These are phyloP conservation scores for Carassius gibelio DNA, from an alignment of 2,113 vertebrate species.

Conservation along the genomic window DNA sequence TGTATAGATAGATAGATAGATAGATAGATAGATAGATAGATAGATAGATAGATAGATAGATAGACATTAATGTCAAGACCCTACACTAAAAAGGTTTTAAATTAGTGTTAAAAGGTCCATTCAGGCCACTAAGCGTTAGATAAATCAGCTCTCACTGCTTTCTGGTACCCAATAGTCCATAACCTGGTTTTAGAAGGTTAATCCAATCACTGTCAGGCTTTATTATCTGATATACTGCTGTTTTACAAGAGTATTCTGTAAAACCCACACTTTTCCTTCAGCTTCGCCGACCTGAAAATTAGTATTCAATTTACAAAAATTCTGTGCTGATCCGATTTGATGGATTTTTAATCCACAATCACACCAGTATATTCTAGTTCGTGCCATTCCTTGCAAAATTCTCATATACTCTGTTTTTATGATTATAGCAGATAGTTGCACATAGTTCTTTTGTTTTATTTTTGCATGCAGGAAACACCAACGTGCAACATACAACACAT, in stretches of 20 bases:
- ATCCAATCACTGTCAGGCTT: conserved; percentile 25
- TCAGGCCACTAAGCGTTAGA: not conserved
- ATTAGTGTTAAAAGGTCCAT: conserved; percentile 25
- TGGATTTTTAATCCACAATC: not conserved
- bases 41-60: no score
- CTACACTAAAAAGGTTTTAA: conserved; percentile 9
- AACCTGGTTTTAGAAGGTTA: conserved; percentile 21
- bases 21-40: not conserved
- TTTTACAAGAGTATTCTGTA: conserved; percentile 19
- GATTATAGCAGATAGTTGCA: no score
- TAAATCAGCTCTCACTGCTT: not conserved
- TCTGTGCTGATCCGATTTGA: not conserved
- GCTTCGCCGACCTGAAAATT: not conserved
- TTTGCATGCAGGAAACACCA: no score
- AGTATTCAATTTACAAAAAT: not conserved
- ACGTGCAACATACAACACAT: no score
- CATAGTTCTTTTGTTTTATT: no score
- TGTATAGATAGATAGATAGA: no score
- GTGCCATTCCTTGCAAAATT: not conserved
- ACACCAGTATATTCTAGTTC: not conserved
- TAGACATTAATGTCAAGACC: conserved; percentile 7
- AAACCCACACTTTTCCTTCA: not conserved
- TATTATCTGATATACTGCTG: conserved; percentile 10
- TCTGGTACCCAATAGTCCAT: not conserved
- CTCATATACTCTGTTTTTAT: no score